These are phyloP conservation scores for Melolontha melolontha DNA, from an alignment of 2,888 invertebrate genomes.

Conservation along the genomic window DNA sequence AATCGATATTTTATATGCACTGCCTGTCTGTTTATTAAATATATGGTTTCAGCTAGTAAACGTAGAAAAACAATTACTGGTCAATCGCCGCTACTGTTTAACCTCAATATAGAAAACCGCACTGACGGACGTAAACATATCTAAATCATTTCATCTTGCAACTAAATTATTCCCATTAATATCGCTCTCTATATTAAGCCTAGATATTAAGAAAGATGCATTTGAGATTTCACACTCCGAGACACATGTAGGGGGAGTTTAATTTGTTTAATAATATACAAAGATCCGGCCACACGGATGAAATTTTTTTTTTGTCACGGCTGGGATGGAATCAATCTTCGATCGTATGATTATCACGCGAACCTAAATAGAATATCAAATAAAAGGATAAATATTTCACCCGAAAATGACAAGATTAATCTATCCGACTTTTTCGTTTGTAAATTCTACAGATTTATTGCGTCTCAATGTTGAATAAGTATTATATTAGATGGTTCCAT, in stretches of 20 bases:
- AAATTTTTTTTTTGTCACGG: no score
- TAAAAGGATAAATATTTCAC: conserved; percentile 34
- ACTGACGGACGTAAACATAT: conserved; percentile 19
- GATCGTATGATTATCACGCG: not conserved
- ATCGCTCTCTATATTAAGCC: not conserved
- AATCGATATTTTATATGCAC: conserved; percentile 4
- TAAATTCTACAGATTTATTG: conserved; percentile 32
- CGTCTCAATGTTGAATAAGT: conserved; percentile 26
- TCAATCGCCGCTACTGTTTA: conserved; percentile 3
- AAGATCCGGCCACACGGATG: no score
- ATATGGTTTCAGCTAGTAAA: conserved; percentile 1
- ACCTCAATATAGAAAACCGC: conserved; percentile 10
- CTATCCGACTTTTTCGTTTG: conserved; percentile 30
- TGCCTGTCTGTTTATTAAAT: conserved; percentile 5
- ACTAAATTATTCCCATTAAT: conserved; percentile 1
- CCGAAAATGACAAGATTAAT: conserved; percentile 25
- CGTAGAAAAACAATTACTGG: conserved; percentile 19
- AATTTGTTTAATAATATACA: no score
- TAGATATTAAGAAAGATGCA: conserved; percentile 7
- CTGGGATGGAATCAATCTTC: conserved; percentile 1
- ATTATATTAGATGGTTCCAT: conserved; percentile 25
- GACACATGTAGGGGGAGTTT: no score
- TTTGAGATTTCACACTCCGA: not conserved
- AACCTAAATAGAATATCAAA: conserved; percentile 20
- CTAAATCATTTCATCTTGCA: conserved; percentile 16